These are phyloP conservation scores for Linepithema humile DNA, from an alignment of 1,140 invertebrate genomes.

Conservation along the genomic window DNA sequence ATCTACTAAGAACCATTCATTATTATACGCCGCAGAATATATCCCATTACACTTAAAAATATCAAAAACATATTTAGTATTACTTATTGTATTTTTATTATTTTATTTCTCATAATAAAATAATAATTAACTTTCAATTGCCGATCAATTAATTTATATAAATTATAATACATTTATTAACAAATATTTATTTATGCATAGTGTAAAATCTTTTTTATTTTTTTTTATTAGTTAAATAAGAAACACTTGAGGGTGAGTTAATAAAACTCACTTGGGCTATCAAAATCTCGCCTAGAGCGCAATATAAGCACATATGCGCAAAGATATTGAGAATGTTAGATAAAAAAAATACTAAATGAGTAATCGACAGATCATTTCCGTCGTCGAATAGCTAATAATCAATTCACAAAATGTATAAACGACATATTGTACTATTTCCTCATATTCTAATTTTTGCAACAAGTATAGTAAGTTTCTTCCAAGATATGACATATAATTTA, in stretches of 20 bases:
- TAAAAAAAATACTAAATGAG: not conserved
- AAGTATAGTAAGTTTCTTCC: no score
- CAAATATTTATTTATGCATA: no score
- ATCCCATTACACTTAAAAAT: not conserved
- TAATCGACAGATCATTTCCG: not conserved
- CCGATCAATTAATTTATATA: no score
- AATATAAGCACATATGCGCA: constrained; percentile 28
- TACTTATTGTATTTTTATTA: no score
- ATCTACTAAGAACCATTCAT: constrained; percentile 11
- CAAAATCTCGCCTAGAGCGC: not conserved
- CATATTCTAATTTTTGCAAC: no score
- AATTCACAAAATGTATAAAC: not conserved
- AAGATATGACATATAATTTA: no score
- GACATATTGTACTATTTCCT: not conserved
- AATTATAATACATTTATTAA: no score
- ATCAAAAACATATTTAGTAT: not conserved
- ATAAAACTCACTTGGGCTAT: not conserved
- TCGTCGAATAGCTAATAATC: not conserved
- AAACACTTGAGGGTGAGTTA: no score
- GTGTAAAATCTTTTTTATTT: no score
- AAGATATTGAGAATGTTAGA: not conserved
- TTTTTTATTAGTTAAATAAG: no score
- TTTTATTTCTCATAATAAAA: no score
- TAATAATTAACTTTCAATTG: no score
- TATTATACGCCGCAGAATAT: not conserved